Evolutionary conservation across 2,113 vertebrate species (phyloP).

Genomic region (Aegotheles bennettii): DNA sequence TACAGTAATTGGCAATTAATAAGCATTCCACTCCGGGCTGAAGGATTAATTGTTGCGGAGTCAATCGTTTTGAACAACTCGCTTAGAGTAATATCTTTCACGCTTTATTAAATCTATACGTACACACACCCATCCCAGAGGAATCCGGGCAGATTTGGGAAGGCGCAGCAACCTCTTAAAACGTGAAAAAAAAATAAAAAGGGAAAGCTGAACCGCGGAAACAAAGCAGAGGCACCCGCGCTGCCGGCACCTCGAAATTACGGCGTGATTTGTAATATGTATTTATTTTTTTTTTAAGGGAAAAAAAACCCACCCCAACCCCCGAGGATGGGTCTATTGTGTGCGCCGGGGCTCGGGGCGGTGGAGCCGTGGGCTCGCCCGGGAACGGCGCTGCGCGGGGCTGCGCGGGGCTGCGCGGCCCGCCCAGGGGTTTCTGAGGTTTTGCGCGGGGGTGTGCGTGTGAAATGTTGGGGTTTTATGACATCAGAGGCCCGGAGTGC

Average conservation of each 20-base stretch:
- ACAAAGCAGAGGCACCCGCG: not conserved
- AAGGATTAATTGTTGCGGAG: not conserved
- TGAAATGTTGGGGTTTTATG: slow-evolving; percentile 52
- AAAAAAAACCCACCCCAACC: not conserved
- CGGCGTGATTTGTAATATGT: not conserved
- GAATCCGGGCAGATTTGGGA: not conserved
- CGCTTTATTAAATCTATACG: not conserved
- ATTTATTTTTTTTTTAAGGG: not conserved
- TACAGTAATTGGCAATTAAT: slow-evolving; percentile 38
- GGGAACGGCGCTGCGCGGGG: not conserved
- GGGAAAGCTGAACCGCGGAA: not conserved
- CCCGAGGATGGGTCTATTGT: not conserved
- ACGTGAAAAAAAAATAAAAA: not conserved
- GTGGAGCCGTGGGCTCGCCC: not conserved
- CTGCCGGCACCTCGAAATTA: not conserved
- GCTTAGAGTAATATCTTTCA: not conserved
- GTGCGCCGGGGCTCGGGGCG: not conserved
- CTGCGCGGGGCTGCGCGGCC: not conserved
- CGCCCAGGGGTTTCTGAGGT: not conserved
- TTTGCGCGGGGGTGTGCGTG: slow-evolving; percentile 11
- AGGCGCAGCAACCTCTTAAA: not conserved
- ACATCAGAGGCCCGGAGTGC: slow-evolving; percentile 29
- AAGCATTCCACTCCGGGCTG: not conserved
- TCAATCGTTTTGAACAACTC: not conserved
- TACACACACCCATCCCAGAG: not conserved